Evolutionary conservation across 1,140 invertebrate species (phyloP).

Genomic region (Diuraphis noxia): DNA sequence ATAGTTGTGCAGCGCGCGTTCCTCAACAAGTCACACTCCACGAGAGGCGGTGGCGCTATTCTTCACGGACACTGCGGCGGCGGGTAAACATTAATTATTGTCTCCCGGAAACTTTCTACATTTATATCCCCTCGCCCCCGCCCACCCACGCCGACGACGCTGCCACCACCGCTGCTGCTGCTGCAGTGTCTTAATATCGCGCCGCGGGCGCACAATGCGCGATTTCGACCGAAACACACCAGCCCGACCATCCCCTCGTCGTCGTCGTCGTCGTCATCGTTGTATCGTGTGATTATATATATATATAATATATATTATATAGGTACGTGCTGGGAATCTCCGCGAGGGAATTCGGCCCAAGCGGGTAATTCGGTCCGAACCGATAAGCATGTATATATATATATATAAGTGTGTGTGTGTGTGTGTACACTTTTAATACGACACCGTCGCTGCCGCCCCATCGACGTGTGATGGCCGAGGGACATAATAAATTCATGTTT

Average conservation of each 20-base stretch:
- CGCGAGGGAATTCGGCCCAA: not conserved
- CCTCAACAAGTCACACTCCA: not conserved
- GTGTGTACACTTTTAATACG: not conserved
- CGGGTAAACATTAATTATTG: conserved; percentile 53
- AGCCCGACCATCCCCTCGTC: not conserved
- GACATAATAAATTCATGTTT: not conserved
- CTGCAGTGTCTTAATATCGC: conserved; percentile 41
- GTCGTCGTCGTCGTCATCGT: not conserved
- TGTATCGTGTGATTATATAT: not conserved
- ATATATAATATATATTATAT: not conserved
- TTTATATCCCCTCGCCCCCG: conserved; percentile 25
- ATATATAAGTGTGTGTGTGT: not conserved
- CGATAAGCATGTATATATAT: not conserved
- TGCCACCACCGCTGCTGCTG: not conserved
- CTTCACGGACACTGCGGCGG: conserved; percentile 17
- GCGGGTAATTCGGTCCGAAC: not conserved
- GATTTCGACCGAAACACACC: not conserved
- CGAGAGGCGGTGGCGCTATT: not conserved
- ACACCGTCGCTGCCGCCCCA: not conserved
- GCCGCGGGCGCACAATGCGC: not conserved
- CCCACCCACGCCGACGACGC: not conserved
- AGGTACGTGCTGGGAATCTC: not conserved
- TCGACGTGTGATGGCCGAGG: not conserved
- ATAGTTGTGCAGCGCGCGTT: not conserved
- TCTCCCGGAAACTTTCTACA: conserved; percentile 53